Percentiles rank a stretch among this genome's conserved stretches.
Conservation (phyloP, 1,140 invertebrate genomes). For the Temnothorax longispinosus region DNA sequence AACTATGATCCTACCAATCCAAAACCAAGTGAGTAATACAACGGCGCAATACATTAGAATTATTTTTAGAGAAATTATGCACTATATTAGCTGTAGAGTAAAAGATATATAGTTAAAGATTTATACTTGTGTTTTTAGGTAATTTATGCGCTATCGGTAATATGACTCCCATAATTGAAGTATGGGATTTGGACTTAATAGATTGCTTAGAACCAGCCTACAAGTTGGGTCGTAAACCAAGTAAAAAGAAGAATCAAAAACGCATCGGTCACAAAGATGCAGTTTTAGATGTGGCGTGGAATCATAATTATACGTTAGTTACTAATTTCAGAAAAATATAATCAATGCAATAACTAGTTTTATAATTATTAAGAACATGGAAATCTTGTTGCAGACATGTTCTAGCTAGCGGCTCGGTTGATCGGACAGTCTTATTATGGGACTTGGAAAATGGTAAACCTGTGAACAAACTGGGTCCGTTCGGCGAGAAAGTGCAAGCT, state of each 20-base stretch:
- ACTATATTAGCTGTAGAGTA: not conserved
- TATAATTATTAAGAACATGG: not conserved
- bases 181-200: slow-evolving; percentile 98
- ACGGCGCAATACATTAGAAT: not conserved
- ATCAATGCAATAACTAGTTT: slow-evolving; percentile 11
- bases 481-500: slow-evolving; percentile 94
- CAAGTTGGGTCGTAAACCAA: slow-evolving; percentile 92
- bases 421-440: slow-evolving; percentile 96
- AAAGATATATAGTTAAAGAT: slow-evolving; percentile 26
- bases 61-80: not conserved
- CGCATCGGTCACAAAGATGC: slow-evolving; percentile 94
- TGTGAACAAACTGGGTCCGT: slow-evolving; percentile 90
- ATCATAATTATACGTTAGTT: slow-evolving; percentile 88
- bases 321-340: slow-evolving; percentile 30
- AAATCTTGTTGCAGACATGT: slow-evolving; percentile 89
- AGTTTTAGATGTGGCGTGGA: slow-evolving; percentile 97
- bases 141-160: slow-evolving; percentile 96
- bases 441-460: slow-evolving; percentile 93
- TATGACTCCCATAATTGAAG: slow-evolving; percentile 96
- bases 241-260: slow-evolving; percentile 90
- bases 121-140: slow-evolving; percentile 83
- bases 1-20: slow-evolving; percentile 91
- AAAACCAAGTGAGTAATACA: slow-evolving; percentile 86
- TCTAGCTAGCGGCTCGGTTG: slow-evolving; percentile 96
- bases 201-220: slow-evolving; percentile 95